Evolutionary conservation across 2,797 vertebrate species (phyloP).

Genomic region (Anguilla megastoma): DNA sequence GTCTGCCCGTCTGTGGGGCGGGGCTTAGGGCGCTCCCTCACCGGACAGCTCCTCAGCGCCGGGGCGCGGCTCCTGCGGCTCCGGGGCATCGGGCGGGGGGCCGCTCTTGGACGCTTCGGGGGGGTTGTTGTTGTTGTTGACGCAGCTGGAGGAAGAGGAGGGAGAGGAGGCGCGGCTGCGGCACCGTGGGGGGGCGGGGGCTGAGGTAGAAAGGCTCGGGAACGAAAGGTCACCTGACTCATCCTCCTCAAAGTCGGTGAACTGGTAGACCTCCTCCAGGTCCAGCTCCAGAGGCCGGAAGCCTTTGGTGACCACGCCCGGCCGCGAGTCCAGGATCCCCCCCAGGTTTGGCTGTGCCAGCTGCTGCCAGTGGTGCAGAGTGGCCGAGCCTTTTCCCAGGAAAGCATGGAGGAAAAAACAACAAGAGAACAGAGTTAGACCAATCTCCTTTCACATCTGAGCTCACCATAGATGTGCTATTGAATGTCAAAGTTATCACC

Average conservation of each 20-base stretch:
- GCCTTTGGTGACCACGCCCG: constrained; percentile 96
- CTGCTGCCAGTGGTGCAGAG: constrained; percentile 99
- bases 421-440: constrained; percentile 10
- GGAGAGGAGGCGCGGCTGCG: constrained; percentile 50
- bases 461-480: neutral
- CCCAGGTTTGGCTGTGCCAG: constrained; percentile 95
- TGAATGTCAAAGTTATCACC: neutral
- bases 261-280: constrained; percentile 83
- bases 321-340: constrained; percentile 89
- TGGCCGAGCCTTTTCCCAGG: constrained; percentile 85
- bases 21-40: constrained; percentile 87
- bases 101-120: constrained; percentile 66
- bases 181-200: constrained; percentile 63
- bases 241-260: constrained; percentile 93
- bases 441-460: neutral
- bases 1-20: constrained; percentile 61
- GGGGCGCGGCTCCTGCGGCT: constrained; percentile 75
- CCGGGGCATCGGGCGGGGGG: constrained; percentile 63
- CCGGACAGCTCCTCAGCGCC: constrained; percentile 86
- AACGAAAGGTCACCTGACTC: constrained; percentile 82
- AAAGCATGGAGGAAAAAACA: constrained; percentile 21
- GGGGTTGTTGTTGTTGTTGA: constrained; percentile 54
- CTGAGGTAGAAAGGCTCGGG: constrained; percentile 72
- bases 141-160: constrained; percentile 49
- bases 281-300: constrained; percentile 85